These are phyloP conservation scores for Noctilio leporinus DNA, from an alignment of 2,113 vertebrate species.

Conservation along the genomic window DNA sequence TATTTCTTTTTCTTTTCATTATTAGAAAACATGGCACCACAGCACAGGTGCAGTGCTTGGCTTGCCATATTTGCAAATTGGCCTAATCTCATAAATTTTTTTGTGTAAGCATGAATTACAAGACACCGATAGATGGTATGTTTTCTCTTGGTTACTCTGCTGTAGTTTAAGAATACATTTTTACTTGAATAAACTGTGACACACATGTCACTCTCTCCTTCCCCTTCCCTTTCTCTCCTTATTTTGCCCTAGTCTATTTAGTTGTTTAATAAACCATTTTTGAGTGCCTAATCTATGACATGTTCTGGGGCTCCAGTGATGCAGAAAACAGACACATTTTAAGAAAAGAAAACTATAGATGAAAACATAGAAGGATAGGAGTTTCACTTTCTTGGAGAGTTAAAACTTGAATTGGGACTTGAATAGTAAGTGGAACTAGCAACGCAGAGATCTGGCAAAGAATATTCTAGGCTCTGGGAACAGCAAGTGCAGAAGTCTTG, in stretches of 20 bases:
- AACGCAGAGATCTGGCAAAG: neutral
- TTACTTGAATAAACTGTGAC: neutral
- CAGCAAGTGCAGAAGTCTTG: neutral
- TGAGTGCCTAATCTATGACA: neutral
- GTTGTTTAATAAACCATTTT: neutral
- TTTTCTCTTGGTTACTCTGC: conserved; percentile 51
- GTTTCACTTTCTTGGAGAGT: neutral
- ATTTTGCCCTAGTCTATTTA: neutral
- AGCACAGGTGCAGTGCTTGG: conserved; percentile 50
- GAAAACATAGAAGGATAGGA: neutral
- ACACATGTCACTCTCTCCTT: neutral
- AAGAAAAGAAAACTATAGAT: neutral
- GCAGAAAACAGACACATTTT: neutral
- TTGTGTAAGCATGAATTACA: conserved; percentile 20
- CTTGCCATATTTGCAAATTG: conserved; percentile 50
- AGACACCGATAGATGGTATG: conserved; percentile 36
- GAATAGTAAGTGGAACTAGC: neutral
- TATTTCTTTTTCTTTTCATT: conserved; percentile 58
- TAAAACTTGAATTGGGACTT: neutral
- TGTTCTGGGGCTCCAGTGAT: neutral
- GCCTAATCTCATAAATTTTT: conserved; percentile 43
- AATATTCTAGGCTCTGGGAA: neutral
- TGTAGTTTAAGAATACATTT: conserved; percentile 38
- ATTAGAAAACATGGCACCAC: conserved; percentile 34
- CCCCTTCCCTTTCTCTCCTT: neutral